A percentile compares a stretch with the other conserved stretches of the same genome.
Conservation (phyloP, 2,797 vertebrate species). For the Pipistrellus pygmaeus region DNA sequence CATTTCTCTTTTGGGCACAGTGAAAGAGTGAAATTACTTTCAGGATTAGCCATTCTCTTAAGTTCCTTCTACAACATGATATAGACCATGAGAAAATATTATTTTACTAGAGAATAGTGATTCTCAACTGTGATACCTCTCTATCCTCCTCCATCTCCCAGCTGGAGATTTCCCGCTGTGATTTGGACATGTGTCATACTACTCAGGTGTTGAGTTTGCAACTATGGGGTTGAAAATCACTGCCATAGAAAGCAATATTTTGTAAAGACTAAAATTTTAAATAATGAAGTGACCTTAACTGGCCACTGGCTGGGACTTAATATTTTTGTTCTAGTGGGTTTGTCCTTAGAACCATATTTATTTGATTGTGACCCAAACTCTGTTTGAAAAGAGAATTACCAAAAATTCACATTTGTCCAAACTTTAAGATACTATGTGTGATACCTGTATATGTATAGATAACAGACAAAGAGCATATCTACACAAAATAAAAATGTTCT, state of each 20-base stretch:
- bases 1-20: neutral
- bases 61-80: neutral
- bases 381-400: constrained; percentile 53
- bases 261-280: constrained; percentile 22
- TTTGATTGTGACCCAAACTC: constrained; percentile 44
- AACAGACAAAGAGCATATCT: neutral
- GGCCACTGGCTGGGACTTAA: neutral
- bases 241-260: neutral
- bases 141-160: neutral
- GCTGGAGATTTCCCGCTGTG: neutral
- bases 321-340: constrained; percentile 3
- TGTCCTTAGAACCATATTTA: neutral
- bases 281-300: constrained; percentile 25
- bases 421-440: constrained; percentile 1
- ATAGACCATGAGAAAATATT: neutral
- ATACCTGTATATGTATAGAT: neutral
- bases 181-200: neutral
- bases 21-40: neutral
- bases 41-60: neutral
- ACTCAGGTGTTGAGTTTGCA: neutral
- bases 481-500: neutral
- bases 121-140: neutral
- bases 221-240: neutral
- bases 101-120: neutral
- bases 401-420: neutral